Evolutionary conservation across 2,113 vertebrate species (phyloP).

Genomic region (Scomber colias): DNA sequence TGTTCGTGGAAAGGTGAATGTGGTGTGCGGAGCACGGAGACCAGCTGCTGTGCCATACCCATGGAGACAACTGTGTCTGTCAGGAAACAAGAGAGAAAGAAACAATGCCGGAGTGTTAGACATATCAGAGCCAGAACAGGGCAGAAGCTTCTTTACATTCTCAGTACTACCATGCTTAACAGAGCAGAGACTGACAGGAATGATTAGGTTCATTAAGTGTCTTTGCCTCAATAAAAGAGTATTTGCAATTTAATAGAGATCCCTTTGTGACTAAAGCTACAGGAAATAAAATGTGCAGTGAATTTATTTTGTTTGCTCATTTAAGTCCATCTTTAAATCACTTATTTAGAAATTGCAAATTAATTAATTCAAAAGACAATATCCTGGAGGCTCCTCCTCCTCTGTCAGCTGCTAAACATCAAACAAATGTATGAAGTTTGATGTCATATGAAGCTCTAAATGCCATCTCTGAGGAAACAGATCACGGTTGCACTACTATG

Average conservation of each 20-base stretch:
- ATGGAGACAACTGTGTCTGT: constrained; percentile 89
- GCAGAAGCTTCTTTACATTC: neutral
- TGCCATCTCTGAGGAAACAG: neutral
- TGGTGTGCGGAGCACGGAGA: constrained; percentile 82
- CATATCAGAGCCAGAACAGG: neutral
- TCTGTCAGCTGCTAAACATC: too few species aligned
- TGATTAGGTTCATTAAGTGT: neutral
- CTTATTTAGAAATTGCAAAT: too few species aligned
- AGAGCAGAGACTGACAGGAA: too few species aligned
- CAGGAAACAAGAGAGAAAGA: neutral
- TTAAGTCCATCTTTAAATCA: too few species aligned
- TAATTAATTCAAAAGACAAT: too few species aligned
- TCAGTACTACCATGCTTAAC: neutral
- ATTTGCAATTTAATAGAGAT: too few species aligned
- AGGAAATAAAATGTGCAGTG: too few species aligned
- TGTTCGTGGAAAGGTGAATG: constrained; percentile 86
- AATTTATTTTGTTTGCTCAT: neutral
- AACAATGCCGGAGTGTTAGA: neutral
- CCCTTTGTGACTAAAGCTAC: too few species aligned
- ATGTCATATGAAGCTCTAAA: neutral
- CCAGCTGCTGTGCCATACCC: constrained; percentile 94
- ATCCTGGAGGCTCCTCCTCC: too few species aligned
- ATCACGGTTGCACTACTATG: too few species aligned
- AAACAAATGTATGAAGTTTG: neutral
- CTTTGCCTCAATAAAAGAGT: neutral